Evolutionary conservation across 2,797 vertebrate species (phyloP).

Genomic region (Diplodus puntazzo): DNA sequence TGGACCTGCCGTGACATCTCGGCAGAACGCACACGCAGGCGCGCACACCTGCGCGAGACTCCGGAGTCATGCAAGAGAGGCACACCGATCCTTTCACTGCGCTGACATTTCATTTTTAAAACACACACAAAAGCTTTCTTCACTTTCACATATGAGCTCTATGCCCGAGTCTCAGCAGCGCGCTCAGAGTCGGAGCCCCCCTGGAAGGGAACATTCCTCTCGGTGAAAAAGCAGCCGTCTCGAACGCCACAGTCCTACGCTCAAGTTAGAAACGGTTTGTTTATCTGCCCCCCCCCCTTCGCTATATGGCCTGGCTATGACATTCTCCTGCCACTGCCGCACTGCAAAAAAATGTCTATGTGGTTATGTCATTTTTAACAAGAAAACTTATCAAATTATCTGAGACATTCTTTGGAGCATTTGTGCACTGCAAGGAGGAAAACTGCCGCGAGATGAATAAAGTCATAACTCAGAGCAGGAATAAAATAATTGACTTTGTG

Average conservation of each 20-base stretch:
- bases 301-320: conserved; percentile 56
- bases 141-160: conserved; percentile 55
- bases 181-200: conserved; percentile 44
- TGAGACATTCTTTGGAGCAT: conserved; percentile 27
- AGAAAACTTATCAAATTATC: conserved; percentile 60
- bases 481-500: conserved; percentile 18
- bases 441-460: conserved; percentile 20
- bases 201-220: conserved; percentile 76
- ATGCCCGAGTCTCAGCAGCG: conserved; percentile 43
- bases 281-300: conserved; percentile 48
- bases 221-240: conserved; percentile 67
- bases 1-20: conserved; percentile 59
- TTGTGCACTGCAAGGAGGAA: conserved; percentile 28
- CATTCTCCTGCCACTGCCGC: conserved; percentile 53
- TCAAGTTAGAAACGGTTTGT: conserved; percentile 75
- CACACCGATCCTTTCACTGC: conserved; percentile 54
- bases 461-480: conserved; percentile 15
- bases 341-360: conserved; percentile 44
- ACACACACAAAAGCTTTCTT: conserved; percentile 66
- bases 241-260: conserved; percentile 58
- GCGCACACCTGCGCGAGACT: conserved; percentile 60
- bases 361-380: conserved; percentile 57
- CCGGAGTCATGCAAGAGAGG: conserved; percentile 45
- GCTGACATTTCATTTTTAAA: conserved; percentile 71
- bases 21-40: conserved; percentile 20